A percentile compares a stretch with the other conserved stretches of the same genome.
Conservation (phyloP, 2,888 invertebrate species). For the Apodemia hepburni region DNA sequence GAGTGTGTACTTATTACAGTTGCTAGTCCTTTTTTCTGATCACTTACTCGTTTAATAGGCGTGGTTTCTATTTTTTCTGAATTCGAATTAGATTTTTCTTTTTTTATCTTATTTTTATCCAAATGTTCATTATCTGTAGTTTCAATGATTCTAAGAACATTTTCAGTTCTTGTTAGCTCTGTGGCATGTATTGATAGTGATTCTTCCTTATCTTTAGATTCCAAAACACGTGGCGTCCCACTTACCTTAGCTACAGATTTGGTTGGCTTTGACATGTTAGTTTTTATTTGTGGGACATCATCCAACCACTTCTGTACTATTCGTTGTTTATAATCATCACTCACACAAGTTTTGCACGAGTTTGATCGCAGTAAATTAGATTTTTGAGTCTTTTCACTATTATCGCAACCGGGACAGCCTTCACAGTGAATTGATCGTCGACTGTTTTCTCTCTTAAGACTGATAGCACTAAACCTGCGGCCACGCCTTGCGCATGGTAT, state of each 20-base stretch:
- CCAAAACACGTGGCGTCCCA: slow-evolving; percentile 60
- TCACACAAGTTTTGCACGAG: slow-evolving; percentile 79
- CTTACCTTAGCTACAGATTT: slow-evolving; percentile 67
- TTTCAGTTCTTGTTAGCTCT: slow-evolving; percentile 38
- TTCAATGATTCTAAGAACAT: slow-evolving; percentile 34
- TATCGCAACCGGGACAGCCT: slow-evolving; percentile 85
- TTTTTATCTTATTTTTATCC: slow-evolving; percentile 38
- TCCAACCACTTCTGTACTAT: slow-evolving; percentile 90
- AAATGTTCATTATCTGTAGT: slow-evolving; percentile 22
- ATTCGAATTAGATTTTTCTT: slow-evolving; percentile 22
- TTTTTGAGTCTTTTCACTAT: slow-evolving; percentile 47
- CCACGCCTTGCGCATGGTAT: slow-evolving; percentile 73
- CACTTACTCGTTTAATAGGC: slow-evolving; percentile 13
- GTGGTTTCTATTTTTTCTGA: slow-evolving; percentile 18
- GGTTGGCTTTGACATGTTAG: slow-evolving; percentile 40
- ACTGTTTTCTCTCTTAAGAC: slow-evolving; percentile 82
- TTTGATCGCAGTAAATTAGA: slow-evolving; percentile 60
- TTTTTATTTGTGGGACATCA: slow-evolving; percentile 78
- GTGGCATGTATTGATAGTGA: slow-evolving; percentile 33
- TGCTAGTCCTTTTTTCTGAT: slow-evolving; percentile 21
- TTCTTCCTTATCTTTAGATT: slow-evolving; percentile 47
- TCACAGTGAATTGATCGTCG: slow-evolving; percentile 78
- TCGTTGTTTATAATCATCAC: slow-evolving; percentile 84
- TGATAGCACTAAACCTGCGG: slow-evolving; percentile 77
- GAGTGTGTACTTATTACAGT: slow-evolving; percentile 17